Evolutionary conservation across 2,797 vertebrate genomes (phyloP).

Genomic region (Sebastes taczanowskii): DNA sequence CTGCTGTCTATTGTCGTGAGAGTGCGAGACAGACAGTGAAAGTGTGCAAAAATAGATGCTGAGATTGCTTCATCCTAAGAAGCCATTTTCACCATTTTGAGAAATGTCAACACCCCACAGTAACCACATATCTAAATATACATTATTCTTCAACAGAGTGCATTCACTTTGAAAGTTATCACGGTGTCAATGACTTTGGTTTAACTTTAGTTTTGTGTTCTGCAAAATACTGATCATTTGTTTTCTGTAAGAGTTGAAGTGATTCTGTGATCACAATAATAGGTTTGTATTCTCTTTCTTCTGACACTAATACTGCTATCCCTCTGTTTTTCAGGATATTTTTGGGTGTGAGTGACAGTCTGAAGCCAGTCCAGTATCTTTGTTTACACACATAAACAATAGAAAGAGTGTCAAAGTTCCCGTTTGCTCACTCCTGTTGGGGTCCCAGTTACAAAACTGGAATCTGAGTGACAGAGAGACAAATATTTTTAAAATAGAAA

Average conservation of each 20-base stretch:
- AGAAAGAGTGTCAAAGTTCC: not conserved
- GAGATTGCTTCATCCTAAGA: not conserved
- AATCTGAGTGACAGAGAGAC: not conserved
- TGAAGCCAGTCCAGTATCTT: not conserved
- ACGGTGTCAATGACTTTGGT: no score
- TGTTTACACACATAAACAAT: not conserved
- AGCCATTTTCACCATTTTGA: not conserved
- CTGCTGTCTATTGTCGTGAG: conserved; percentile 6
- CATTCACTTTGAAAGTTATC: not conserved
- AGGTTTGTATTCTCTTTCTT: not conserved
- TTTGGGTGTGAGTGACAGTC: not conserved
- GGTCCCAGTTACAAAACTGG: not conserved
- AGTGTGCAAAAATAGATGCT: conserved; percentile 17
- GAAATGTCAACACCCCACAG: not conserved
- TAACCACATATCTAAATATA: not conserved
- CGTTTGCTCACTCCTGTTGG: not conserved
- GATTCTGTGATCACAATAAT: not conserved
- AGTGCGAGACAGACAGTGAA: conserved; percentile 18
- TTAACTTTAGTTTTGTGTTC: no score
- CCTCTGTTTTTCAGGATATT: not conserved
- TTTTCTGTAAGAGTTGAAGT: not conserved
- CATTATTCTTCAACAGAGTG: not conserved
- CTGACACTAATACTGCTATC: not conserved
- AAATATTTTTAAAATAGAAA: not conserved
- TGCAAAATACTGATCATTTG: not conserved